Percentiles rank a stretch among this genome's conserved stretches.
Conservation (phyloP, 2,113 vertebrate genomes). For the Crotalus viridis region DNA sequence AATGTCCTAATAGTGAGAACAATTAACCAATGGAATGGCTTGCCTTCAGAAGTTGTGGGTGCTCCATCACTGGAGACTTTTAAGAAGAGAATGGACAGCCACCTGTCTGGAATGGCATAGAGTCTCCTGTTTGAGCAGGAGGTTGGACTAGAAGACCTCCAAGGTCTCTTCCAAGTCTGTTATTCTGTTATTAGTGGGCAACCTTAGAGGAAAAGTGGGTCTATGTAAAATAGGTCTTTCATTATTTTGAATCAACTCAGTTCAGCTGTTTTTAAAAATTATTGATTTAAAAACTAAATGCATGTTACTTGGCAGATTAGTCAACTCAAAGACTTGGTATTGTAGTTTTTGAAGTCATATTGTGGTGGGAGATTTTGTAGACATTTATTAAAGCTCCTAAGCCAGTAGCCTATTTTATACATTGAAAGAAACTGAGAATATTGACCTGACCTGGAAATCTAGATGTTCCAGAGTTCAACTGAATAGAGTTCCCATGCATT, state of each 20-base stretch:
- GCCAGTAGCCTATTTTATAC: neutral
- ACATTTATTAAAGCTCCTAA: neutral
- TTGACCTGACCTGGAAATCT: neutral
- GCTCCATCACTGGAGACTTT: too few relatives aligned
- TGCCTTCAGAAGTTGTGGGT: too few relatives aligned
- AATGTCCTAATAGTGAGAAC: too few relatives aligned
- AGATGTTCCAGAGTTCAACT: neutral
- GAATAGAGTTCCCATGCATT: neutral
- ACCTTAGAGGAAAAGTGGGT: neutral
- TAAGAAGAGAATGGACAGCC: too few relatives aligned
- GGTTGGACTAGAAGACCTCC: too few relatives aligned
- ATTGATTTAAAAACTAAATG: neutral
- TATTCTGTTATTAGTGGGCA: neutral
- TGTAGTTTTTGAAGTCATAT: neutral
- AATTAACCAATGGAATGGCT: too few relatives aligned
- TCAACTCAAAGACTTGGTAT: neutral
- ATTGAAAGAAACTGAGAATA: neutral
- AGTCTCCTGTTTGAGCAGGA: too few relatives aligned
- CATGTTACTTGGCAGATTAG: neutral
- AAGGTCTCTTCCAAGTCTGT: too few relatives aligned
- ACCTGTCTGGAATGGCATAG: too few relatives aligned
- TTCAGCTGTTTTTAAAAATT: neutral
- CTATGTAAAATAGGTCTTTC: neutral
- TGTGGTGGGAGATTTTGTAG: neutral
- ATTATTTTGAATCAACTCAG: neutral